Evolutionary conservation across 2,797 vertebrate genomes (phyloP).

Genomic region (Phalanger gymnotis): DNA sequence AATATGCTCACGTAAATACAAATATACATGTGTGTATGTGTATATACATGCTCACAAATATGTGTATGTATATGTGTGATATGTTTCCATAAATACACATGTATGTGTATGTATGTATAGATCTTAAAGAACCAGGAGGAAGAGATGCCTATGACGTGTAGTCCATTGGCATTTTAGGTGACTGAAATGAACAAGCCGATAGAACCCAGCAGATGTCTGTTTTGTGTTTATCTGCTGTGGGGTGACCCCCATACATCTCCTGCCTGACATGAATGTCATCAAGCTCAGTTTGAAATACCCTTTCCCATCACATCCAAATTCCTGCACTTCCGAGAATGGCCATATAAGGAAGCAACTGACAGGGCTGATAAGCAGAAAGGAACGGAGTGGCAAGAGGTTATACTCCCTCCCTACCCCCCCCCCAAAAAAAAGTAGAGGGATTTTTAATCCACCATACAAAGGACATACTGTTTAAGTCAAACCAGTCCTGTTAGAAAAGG

Average conservation of each 20-base stretch:
- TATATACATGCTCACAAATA: background rate
- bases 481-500: slow-evolving; percentile 20
- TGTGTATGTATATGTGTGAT: background rate
- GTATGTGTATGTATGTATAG: too few relatives aligned
- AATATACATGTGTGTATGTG: too few relatives aligned
- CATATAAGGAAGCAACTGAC: slow-evolving; percentile 66
- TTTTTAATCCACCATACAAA: slow-evolving; percentile 59
- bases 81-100: background rate
- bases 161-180: slow-evolving; percentile 43
- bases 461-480: slow-evolving; percentile 46
- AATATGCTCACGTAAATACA: too few relatives aligned
- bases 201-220: slow-evolving; percentile 41
- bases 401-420: background rate
- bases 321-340: slow-evolving; percentile 70
- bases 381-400: slow-evolving; percentile 63
- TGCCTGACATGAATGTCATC: slow-evolving; percentile 68
- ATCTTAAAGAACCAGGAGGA: background rate
- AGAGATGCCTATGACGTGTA: background rate
- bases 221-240: slow-evolving; percentile 43
- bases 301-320: slow-evolving; percentile 78
- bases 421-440: background rate
- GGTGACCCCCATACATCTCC: slow-evolving; percentile 69
- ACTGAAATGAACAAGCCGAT: slow-evolving; percentile 51
- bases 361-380: slow-evolving; percentile 58
- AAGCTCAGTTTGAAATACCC: slow-evolving; percentile 68